Evolutionary conservation across 1,140 invertebrate species (phyloP), one percentile per base, ranked within the genome.

Genomic region (Leptopilina boulardi): DNA sequence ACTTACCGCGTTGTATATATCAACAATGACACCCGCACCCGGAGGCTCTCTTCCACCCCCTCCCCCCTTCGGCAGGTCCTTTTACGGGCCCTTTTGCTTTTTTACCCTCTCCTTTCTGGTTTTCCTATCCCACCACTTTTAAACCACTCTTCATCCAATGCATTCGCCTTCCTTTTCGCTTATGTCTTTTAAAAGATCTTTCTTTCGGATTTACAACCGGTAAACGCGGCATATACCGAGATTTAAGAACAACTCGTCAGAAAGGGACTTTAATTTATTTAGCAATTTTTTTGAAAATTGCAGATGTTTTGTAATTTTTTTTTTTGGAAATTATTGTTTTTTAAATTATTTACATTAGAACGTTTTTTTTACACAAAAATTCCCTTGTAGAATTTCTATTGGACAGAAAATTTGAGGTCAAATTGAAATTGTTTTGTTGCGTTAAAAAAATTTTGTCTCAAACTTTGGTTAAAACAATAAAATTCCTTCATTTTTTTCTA

Each of bases 1-100:
- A 89, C 89, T 90, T 91, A 91, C 89, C 86, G 89, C 85, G 88
- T 88, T 90, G 89, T 91, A 91, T 91, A 91, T 90, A 91, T 90
- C 89, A 90, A 90, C 89, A 91, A 90, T 90, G 89, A 91, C 89
- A 91, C 89, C 87, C 88, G 87, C 87, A 88, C 89, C 89, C 88
- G 86, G 88, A 83, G 87, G 89, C 86, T 80, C 82, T 83, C 81
- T 85, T 86, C 83, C 80, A 77, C 77, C 82, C 82, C 79, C 80
- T 79, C 77, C 78, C 82, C 82, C 79, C 79, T 80, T 77, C 77
- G 74, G 71, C 59, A 82, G 72, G 71, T 79, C 78, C 79, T 81
- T 82, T 82, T 82, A 82, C 75, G 78, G 79, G 73, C 73, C 78
- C 76, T 47, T 70, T 77, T 73, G 73, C 59, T 75, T 77, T 75